Base-by-base conservation (phyloP, 1,140 invertebrate species). In the Lethrus apterus region DNA sequence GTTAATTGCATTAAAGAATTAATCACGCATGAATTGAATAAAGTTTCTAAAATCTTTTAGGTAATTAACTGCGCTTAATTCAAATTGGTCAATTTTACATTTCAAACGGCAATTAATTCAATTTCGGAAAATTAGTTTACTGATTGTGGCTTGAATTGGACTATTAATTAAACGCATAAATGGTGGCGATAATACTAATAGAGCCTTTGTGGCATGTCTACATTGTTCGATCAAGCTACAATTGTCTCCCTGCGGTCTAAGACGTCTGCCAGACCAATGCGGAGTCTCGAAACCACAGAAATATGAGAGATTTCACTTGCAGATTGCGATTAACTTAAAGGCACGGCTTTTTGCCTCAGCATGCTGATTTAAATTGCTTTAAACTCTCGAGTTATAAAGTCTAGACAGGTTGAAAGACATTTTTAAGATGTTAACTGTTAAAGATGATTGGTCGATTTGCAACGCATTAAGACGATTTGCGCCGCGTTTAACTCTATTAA, bases 211-310 rank as follows among this genome's bases (percentile, higher is more conserved):
- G n/a, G 26, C 11, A 29, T 2, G 9, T 38, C 33, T 24, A 23
- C 44, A 38, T 46, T 34, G 34, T 53, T 50, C 51, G 51, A 49
- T 49, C 29, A 31, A 53, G 51, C 50, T 53, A 46, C 46, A 50
- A 53, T 53, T 50, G 51, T 44, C 47, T 46, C 24, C 38, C 36
- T 17, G 44, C 44, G 46, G 42, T 31, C 46, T 48, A 36, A 36
- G 34, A 52, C 36, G 36, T 40, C 36, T 40, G 36, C 18, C n/a
- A 15, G 14, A 40, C 9, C 36, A 5, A 36, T 40, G 36, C 36
- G 10, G 17, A 40, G 19, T n/a, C n/a, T n/a, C n/a, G 40, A 21
- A 17, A 34, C 18, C 14, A 24, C 41, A 11, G 18, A 41, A 44
- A 41, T 49, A 49, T 49, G 47, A 49, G 32, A n/a, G 30, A 49